Evolutionary conservation across 1,140 invertebrate genomes (phyloP).

Genomic region (Halictus rubicundus): DNA sequence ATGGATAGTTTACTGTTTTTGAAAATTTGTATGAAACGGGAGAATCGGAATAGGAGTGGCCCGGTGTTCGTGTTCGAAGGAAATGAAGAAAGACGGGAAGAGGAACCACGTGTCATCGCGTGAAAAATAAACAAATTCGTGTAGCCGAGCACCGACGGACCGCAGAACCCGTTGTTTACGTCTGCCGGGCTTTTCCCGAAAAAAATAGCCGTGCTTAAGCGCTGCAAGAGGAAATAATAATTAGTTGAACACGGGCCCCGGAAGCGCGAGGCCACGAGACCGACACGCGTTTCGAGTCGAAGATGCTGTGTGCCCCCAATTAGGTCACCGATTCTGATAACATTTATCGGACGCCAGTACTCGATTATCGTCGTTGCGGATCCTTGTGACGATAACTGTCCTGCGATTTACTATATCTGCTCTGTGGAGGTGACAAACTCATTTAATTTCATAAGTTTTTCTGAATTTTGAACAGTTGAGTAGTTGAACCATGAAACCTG

Average conservation of each 20-base stretch:
- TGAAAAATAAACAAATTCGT: conserved; percentile 69
- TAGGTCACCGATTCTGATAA: not conserved
- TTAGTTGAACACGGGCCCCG: conserved; percentile 49
- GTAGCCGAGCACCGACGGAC: conserved; percentile 62
- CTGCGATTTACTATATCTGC: too few relatives aligned
- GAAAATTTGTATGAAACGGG: too few relatives aligned
- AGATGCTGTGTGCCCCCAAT: not conserved
- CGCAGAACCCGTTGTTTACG: conserved; percentile 68
- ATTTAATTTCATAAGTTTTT: too few relatives aligned
- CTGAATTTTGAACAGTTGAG: too few relatives aligned
- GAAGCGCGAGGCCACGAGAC: conserved; percentile 46
- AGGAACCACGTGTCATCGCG: conserved; percentile 63
- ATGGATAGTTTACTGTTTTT: too few relatives aligned
- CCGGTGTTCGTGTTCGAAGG: not conserved
- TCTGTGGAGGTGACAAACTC: too few relatives aligned
- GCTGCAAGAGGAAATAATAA: conserved; percentile 70
- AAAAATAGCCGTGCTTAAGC: conserved; percentile 66
- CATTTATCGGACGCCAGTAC: too few relatives aligned
- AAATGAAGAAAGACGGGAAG: conserved; percentile 36
- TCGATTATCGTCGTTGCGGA: too few relatives aligned
- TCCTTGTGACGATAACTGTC: too few relatives aligned
- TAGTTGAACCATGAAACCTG: too few relatives aligned
- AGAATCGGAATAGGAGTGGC: too few relatives aligned
- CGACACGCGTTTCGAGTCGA: conserved; percentile 44
- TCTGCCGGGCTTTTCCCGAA: conserved; percentile 58